phyloP scores from a whole-genome alignment of 2,797 vertebrate species.

The Coranthus polyacanthus region DNA sequence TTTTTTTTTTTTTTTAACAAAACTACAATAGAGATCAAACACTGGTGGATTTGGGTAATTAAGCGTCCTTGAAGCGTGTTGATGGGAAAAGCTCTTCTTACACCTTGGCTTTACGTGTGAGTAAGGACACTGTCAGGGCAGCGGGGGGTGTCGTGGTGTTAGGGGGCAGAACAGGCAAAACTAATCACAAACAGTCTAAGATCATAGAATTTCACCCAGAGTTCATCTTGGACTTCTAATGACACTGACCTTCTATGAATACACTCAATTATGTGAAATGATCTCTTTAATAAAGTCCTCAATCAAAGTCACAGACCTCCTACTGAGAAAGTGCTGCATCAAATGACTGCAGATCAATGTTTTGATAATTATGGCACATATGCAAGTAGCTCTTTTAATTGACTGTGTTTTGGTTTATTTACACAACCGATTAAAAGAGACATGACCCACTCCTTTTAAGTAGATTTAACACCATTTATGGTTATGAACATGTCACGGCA shows the following conservation, averaged over 20 bases:
- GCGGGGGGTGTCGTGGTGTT: conserved; percentile 23
- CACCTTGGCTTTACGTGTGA: conserved; percentile 73
- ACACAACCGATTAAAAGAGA: conserved; percentile 71
- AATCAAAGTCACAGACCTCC: conserved; percentile 69
- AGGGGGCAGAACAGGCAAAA: conserved; percentile 26
- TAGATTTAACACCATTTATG: conserved; percentile 66
- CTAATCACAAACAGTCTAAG: conserved; percentile 67
- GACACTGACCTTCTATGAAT: conserved; percentile 81
- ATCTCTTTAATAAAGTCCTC: conserved; percentile 80
- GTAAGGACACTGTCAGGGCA: conserved; percentile 30
- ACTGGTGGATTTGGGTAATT: conserved; percentile 79
- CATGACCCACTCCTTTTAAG: conserved; percentile 57
- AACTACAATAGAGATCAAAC: conserved; percentile 82
- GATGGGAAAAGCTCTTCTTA: conserved; percentile 61
- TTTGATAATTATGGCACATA: conserved; percentile 54
- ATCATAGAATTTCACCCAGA: conserved; percentile 58
- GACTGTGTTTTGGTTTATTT: conserved; percentile 73
- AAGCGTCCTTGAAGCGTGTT: conserved; percentile 70
- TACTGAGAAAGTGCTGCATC: conserved; percentile 50
- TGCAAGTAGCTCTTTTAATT: conserved; percentile 71
- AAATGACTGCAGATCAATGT: conserved; percentile 49
- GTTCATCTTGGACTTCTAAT: conserved; percentile 73
- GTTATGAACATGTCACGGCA: conserved; percentile 74
- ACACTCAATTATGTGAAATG: conserved; percentile 74
- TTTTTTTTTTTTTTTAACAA: conserved; percentile 45